Evolutionary conservation across 2,888 invertebrate genomes (phyloP), one percentile per base, ranked within the genome.

Genomic region (Cerastis rubricosa): DNA sequence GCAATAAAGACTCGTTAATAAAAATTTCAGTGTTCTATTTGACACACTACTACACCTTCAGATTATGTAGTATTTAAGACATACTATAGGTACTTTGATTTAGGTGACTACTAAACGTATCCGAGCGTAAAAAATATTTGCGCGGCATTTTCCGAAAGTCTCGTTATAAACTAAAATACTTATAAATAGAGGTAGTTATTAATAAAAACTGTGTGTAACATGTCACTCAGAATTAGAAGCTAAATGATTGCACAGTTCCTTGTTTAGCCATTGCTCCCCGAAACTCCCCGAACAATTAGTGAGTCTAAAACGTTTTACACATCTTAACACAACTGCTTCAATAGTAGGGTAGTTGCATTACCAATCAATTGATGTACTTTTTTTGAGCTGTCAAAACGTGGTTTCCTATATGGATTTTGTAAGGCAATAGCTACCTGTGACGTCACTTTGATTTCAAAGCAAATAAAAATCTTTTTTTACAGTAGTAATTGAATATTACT

Each of bases 121-220:
- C 85, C 85, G 54, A 49, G 76, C 71, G 74, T 54, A 74, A 76
- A 68, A 80, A 86, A 83, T 87, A 91, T 89, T 25, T 74, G 45
- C 51, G 74, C 81, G 51, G 40, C n/a, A 43, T 29, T 67, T 54
- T 67, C 9, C 47, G 12, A 40, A 72, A 81, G 14, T 61, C 49
- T n/a, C 47, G 25, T 67, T 12, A 14, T 29, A 61, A 67, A 77
- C 61, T 77, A 85, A 85, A 88, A 91, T 89, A 91, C 90, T 91
- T 89, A 88, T 76, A 88, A 80, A 86, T 87, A 90, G 93, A 93
- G 93, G 93, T 93, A 93, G 93, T 85, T 65, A 82, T 76, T 65
- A 87, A 85, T 75, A 69, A 61, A n/a, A 84, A 86, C 76, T 88
- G 90, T 89, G 90, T 88, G 87, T 88, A 87, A 86, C 89, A 89